Percentiles rank a stretch among this genome's conserved stretches.
Conservation (phyloP, 2,888 invertebrate genomes). For the Tillus elongatus region DNA sequence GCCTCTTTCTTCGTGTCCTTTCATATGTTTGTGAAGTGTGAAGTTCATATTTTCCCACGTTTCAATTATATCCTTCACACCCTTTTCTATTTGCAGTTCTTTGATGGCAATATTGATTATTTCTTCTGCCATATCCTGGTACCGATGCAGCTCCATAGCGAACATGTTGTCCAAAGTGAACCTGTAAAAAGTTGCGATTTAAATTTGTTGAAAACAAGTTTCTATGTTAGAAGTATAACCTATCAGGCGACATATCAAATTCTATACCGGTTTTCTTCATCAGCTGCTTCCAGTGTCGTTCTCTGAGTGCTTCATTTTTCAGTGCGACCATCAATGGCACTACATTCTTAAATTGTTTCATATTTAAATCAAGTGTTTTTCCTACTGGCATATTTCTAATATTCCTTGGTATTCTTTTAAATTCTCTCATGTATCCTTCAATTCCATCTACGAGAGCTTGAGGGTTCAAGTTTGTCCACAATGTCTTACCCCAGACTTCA, state of each 20-base stretch:
- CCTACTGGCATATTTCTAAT: conserved; percentile 55
- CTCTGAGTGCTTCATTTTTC: conserved; percentile 82
- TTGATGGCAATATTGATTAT: conserved; percentile 85
- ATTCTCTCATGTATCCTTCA: conserved; percentile 72
- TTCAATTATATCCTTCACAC: conserved; percentile 73
- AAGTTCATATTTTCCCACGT: conserved; percentile 61
- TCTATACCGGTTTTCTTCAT: conserved; percentile 76
- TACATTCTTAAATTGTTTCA: conserved; percentile 81
- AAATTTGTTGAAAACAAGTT: not conserved
- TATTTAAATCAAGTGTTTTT: conserved; percentile 62
- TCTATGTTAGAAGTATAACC: conserved; percentile 29
- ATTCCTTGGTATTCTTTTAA: conserved; percentile 61
- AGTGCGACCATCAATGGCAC: conserved; percentile 84
- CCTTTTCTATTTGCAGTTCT: conserved; percentile 83
- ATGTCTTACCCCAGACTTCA: conserved; percentile 74
- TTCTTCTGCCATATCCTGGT: conserved; percentile 74
- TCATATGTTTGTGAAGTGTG: conserved; percentile 56
- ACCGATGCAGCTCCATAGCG: conserved; percentile 80
- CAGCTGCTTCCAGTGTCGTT: conserved; percentile 82
- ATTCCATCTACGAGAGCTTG: conserved; percentile 77
- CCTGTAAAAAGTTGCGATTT: too few species aligned
- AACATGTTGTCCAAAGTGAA: conserved; percentile 90
- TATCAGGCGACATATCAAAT: conserved; percentile 81
- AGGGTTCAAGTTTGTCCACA: conserved; percentile 83
- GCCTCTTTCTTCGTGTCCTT: conserved; percentile 71